Conservation (phyloP, 2,888 invertebrate species). For the Catocala nupta region DNA sequence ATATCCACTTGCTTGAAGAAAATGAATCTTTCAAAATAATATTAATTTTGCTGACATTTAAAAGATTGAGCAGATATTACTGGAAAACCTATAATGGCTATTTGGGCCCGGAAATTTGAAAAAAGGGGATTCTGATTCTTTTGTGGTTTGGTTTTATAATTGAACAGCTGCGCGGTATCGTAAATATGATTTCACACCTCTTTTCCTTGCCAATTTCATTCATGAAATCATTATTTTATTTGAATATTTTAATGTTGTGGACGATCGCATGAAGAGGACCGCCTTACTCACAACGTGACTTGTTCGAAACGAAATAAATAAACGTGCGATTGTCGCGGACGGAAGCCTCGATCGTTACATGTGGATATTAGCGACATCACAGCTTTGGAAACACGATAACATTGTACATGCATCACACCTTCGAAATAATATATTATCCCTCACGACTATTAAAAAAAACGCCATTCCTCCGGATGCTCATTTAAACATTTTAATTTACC, state of each 20-base stretch:
- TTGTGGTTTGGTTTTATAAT: not conserved
- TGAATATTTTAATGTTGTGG: slow-evolving; percentile 19
- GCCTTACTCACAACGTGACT: slow-evolving; percentile 3
- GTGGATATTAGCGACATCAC: slow-evolving; percentile 9
- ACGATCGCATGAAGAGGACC: slow-evolving; percentile 16
- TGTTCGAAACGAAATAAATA: no score
- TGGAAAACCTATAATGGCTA: not conserved
- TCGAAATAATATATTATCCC: no score
- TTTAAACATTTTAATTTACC: not conserved
- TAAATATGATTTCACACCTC: slow-evolving; percentile 5
- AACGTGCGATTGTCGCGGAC: slow-evolving; percentile 22
- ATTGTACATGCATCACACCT: slow-evolving; percentile 4
- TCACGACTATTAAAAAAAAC: no score
- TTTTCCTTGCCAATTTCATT: slow-evolving; percentile 27
- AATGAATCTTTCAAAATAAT: no score
- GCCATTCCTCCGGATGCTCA: no score
- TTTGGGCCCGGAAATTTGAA: not conserved
- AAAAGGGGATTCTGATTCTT: not conserved
- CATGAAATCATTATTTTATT: slow-evolving; percentile 24
- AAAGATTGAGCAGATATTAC: no score
- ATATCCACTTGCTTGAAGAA: no score
- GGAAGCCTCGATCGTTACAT: slow-evolving; percentile 23
- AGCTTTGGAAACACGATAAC: slow-evolving; percentile 13
- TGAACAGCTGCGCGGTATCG: not conserved
- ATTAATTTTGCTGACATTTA: no score